Base-by-base conservation (phyloP, 2,797 vertebrate genomes). In the Phataginus tetradactyla region DNA sequence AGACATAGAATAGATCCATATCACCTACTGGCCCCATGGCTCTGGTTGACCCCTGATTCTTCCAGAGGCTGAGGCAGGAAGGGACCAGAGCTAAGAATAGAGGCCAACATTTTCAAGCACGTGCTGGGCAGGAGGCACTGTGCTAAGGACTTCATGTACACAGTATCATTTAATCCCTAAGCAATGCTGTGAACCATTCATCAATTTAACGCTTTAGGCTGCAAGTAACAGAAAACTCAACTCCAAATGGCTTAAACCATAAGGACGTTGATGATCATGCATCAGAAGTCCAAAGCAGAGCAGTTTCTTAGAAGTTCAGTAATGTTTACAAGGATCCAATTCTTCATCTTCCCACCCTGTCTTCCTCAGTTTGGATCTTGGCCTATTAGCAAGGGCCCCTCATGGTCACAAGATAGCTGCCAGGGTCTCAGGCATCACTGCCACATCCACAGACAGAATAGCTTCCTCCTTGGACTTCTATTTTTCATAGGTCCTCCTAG, bases 71-170 rank as follows among this genome's bases (percentile, higher is more conserved):
- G 42, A 79, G 51, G 42, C 74, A 39, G 66, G 59, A 42, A 8
- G 61, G 27, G 37, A n/a, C 9, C 4, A 5, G 49, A 49, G 15
- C 5, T 15, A 25, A n/a, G 34, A 32, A 55, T 63, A 21, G 17
- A 51, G 18, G 63, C n/a, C n/a, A 29, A 15, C 7, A 1, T 87
- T 37, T 75, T 29, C 68, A n/a, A 75, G 59, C 14, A 7, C 49
- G 17, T 13, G 53, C 25, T 61, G 39, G 29, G 7, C 15, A 0
- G 1, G 23, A 55, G 57, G 63, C 64, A 7, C 2, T 5, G 0
- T 0, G 1, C 83, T 66, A 49, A 55, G 4, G 57, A 18, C 39
- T 63, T 51, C 25, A 1, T 14, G 0, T 2, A 11, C 4, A 27
- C 75, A 7, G 1, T 29, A n/a, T 51, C 13, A 5, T n/a, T 32